Conservation (phyloP, 1,140 invertebrate species). For the Hypothenemus hampei region DNA sequence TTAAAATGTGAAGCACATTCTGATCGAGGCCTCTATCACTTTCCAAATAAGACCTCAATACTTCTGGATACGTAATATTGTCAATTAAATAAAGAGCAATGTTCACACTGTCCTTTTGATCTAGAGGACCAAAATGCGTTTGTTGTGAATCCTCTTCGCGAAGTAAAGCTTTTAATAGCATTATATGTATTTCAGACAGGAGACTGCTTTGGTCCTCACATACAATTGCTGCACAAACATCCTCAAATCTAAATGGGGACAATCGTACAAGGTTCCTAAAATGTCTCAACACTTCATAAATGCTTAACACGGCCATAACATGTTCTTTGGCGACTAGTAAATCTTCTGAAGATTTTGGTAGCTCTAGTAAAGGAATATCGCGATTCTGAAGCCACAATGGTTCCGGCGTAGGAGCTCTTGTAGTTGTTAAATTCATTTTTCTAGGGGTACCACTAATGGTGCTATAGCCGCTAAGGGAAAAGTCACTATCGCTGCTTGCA, state of each 20-base stretch:
- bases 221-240: slow-evolving; percentile 88
- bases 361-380: slow-evolving; percentile 67
- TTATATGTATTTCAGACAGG: slow-evolving; percentile 88
- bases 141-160: slow-evolving; percentile 93
- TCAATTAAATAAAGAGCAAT: slow-evolving; percentile 88
- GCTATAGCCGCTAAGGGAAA: slow-evolving; percentile 73
- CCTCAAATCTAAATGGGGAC: slow-evolving; percentile 92
- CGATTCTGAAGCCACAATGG: slow-evolving; percentile 80
- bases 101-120: slow-evolving; percentile 96
- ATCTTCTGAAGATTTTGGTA: slow-evolving; percentile 89
- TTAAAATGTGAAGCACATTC: slow-evolving; percentile 62
- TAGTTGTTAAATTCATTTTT: slow-evolving; percentile 47
- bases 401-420: slow-evolving; percentile 74
- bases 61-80: slow-evolving; percentile 91
- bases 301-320: slow-evolving; percentile 73
- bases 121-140: slow-evolving; percentile 91
- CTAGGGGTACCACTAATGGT: slow-evolving; percentile 61
- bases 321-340: slow-evolving; percentile 73
- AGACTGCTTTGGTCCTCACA: slow-evolving; percentile 88
- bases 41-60: slow-evolving; percentile 81
- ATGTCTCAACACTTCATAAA: slow-evolving; percentile 92
- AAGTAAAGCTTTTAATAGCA: slow-evolving; percentile 83
- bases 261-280: slow-evolving; percentile 85
- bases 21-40: slow-evolving; percentile 78
- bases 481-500: slow-evolving; percentile 75